Conservation (phyloP, 2,113 vertebrate genomes). For the Istiophorus platypterus region DNA sequence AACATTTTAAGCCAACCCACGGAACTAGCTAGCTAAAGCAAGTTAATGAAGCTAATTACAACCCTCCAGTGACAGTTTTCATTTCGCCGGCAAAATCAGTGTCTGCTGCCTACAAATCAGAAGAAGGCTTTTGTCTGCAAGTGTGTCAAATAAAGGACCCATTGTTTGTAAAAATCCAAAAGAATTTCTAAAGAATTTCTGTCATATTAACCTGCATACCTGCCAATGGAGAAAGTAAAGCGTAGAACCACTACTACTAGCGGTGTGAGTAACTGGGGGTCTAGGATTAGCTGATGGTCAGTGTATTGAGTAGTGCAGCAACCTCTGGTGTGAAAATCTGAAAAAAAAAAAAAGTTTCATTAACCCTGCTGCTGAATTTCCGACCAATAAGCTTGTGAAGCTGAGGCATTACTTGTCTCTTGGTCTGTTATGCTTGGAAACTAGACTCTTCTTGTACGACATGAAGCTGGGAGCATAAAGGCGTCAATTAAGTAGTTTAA, state of each 20-base stretch:
- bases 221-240: not conserved
- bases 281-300: not conserved
- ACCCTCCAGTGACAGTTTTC: not conserved
- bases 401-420: not conserved
- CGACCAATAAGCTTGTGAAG: not conserved
- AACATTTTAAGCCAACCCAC: not conserved
- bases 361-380: slow-evolving; percentile 2
- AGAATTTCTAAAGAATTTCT: not conserved
- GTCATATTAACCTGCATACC: not conserved
- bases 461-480: not conserved
- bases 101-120: too few species aligned
- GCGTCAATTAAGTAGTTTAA: slow-evolving; percentile 51
- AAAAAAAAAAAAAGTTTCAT: not conserved
- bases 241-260: not conserved
- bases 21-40: not conserved
- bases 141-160: too few species aligned
- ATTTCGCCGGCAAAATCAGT: too few species aligned
- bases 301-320: not conserved
- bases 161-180: too few species aligned
- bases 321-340: not conserved
- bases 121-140: too few species aligned
- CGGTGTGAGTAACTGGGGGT: not conserved
- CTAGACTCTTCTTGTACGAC: not conserved
- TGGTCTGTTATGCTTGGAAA: not conserved
- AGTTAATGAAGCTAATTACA: not conserved